Evolutionary conservation across 2,113 vertebrate species (phyloP).

Genomic region (Calidris pugnax): DNA sequence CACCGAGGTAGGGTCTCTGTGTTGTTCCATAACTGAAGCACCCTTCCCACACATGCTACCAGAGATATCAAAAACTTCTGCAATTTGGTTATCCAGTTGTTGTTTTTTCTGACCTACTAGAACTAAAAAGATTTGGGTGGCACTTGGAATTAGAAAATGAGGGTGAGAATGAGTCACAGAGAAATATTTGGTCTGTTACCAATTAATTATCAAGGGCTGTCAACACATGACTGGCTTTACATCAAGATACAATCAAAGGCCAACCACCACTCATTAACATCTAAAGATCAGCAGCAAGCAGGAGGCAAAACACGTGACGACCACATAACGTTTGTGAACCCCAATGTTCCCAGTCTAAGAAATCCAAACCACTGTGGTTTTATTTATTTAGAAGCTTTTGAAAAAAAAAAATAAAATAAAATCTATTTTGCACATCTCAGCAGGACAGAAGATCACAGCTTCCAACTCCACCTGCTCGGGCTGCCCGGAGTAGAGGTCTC

Average conservation of each 20-base stretch:
- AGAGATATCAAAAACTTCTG: background rate
- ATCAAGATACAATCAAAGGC: background rate
- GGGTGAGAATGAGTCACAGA: background rate
- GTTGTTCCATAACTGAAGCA: background rate
- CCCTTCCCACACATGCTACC: background rate
- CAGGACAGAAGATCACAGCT: background rate
- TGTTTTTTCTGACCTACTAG: background rate
- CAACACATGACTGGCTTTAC: background rate
- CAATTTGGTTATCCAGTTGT: background rate
- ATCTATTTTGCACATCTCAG: background rate
- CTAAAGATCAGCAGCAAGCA: background rate
- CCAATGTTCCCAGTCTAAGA: background rate
- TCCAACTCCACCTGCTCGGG: background rate
- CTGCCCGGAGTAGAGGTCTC: background rate
- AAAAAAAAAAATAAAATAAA: background rate
- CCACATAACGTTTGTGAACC: background rate
- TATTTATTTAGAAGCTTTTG: background rate
- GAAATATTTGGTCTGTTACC: background rate
- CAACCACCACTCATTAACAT: conserved; percentile 5
- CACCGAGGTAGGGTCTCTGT: background rate
- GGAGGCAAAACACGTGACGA: background rate
- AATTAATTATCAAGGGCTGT: conserved; percentile 28
- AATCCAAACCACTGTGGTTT: background rate
- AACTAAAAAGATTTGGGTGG: background rate
- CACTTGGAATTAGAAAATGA: conserved; percentile 11